Conservation (phyloP, 2,797 vertebrate genomes). For the Hoplostethus mediterraneus region DNA sequence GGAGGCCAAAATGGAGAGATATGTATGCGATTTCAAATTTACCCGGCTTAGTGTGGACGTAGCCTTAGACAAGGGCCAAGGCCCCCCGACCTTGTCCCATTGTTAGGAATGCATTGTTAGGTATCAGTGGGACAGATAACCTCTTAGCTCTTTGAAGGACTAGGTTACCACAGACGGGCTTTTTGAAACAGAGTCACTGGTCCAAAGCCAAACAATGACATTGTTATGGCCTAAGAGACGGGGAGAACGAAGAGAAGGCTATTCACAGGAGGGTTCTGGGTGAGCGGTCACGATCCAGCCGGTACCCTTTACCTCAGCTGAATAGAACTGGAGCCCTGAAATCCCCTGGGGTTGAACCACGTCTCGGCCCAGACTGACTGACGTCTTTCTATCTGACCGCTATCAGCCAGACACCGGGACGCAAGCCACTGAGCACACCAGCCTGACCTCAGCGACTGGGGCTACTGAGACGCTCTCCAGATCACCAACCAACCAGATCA, state of each 20-base stretch:
- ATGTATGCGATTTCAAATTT: too few relatives aligned
- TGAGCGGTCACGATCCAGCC: constrained; percentile 18
- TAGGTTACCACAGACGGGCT: constrained; percentile 20
- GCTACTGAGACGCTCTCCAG: too few relatives aligned
- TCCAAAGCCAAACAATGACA: constrained; percentile 39
- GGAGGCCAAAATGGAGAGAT: too few relatives aligned
- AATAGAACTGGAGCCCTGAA: constrained; percentile 26
- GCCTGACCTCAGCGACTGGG: constrained; percentile 48
- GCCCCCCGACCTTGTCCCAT: constrained; percentile 2
- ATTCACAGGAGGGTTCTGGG: constrained; percentile 21
- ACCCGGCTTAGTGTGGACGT: too few relatives aligned
- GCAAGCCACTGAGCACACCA: constrained; percentile 39
- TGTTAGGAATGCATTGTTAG: constrained; percentile 26
- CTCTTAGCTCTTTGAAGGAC: constrained; percentile 11
- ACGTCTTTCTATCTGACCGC: constrained; percentile 70
- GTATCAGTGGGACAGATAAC: constrained; percentile 20
- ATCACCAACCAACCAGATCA: constrained; percentile 33
- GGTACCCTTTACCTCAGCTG: constrained; percentile 30
- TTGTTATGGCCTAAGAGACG: constrained; percentile 20
- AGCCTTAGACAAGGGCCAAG: neutral
- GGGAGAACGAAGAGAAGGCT: constrained; percentile 7
- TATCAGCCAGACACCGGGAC: constrained; percentile 71
- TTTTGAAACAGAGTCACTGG: constrained; percentile 33
- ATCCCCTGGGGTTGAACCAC: constrained; percentile 34
- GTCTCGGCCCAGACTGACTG: constrained; percentile 60